Evolutionary conservation across 2,113 vertebrate species (phyloP).

Genomic region (Scortum barcoo): DNA sequence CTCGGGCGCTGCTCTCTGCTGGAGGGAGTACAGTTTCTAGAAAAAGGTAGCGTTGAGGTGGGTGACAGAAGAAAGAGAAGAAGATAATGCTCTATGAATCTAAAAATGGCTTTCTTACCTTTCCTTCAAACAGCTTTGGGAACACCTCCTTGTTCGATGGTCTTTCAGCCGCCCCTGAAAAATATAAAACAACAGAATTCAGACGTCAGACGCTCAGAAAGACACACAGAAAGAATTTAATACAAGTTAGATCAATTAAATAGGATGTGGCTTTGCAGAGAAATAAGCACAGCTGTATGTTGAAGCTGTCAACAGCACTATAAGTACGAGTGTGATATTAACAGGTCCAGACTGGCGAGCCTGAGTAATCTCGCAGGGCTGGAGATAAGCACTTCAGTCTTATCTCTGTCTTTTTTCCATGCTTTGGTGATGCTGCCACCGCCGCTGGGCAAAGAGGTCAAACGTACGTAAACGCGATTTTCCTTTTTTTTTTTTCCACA

Average conservation of each 20-base stretch:
- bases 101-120: conserved; percentile 44
- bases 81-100: not conserved
- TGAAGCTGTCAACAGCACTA: not conserved
- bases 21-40: not conserved
- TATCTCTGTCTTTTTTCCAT: conserved; percentile 71
- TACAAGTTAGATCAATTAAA: not conserved
- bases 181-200: not conserved
- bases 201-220: conserved; percentile 3
- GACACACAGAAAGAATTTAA: not conserved
- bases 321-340: conserved; percentile 28
- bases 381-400: conserved; percentile 58
- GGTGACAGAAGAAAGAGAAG: conserved; percentile 3
- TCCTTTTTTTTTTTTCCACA: conserved; percentile 50
- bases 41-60: not conserved
- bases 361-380: conserved; percentile 45
- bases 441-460: conserved; percentile 19
- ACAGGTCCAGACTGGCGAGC: conserved; percentile 38
- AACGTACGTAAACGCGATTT: conserved; percentile 14
- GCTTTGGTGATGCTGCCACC: conserved; percentile 68
- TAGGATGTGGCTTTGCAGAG: not conserved
- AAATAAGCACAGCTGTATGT: conserved; percentile 7
- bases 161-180: conserved; percentile 42
- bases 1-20: conserved; percentile 26
- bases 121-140: not conserved
- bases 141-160: not conserved